Base-by-base conservation (phyloP, 2,113 vertebrate genomes). In the Lycaon pictus region DNA sequence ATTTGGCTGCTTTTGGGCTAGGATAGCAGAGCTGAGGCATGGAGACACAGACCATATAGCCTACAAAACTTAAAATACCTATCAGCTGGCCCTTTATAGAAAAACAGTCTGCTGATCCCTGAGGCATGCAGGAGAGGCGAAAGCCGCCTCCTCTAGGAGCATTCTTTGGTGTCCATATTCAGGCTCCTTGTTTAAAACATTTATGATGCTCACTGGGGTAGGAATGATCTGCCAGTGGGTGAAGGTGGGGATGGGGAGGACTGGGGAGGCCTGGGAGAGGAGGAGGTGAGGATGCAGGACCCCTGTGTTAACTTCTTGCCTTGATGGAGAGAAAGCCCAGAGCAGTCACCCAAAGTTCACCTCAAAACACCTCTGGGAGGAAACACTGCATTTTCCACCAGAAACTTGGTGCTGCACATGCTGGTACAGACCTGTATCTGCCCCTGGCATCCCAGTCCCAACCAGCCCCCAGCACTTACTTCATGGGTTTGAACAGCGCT, bases 401-500 rank as follows among this genome's bases (percentile, higher is more conserved):
- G 27, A 43, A 4, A 43, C 32, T 23, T 16, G 1, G 10, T 0
- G 22, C 15, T 5, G 3, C 25, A 7, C 20, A 1, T 2, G 11
- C 9, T 4, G 3, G 43, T 56, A n/a, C 8, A 0, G 9, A 17
- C 62, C 9, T 2, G 2, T 9, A 56, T 12, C 13, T 37, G 84
- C 62, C 19, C 22, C 25, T 1, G 74, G 0, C 1, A 3, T 3
- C 22, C 13, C 0, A 0, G 16, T 7, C 62, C 43, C 7, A 1
- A 10, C 7, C 25, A 1, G 13, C 11, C 25, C 16, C 48, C 25
- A 1, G 69, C 20, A 99, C 99, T 99, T 99, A 99, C 99, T 99
- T 99, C 99, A 99, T 99, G 72, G 99, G 99, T 97, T 99, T 99
- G 97, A 99, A 99, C 96, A 99, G 98, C 0, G 99, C 99, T 97